phyloP scores from a whole-genome alignment of 2,113 vertebrate species.

The Romanogobio albipinnatus region DNA sequence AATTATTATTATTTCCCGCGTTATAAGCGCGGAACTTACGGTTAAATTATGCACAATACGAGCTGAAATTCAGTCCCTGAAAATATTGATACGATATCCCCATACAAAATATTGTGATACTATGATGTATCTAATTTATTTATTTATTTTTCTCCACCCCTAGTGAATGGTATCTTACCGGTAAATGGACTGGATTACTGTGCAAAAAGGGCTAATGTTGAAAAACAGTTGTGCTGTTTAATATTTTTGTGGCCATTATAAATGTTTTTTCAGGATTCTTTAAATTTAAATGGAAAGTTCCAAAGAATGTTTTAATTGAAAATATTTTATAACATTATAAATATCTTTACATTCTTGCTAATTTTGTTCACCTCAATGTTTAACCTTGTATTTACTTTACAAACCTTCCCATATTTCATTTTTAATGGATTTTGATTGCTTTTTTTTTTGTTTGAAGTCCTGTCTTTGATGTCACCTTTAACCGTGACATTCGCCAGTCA shows the following conservation, averaged over 20 bases:
- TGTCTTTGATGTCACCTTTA: constrained; percentile 23
- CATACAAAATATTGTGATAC: too few relatives aligned
- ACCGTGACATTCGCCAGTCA: constrained; percentile 5
- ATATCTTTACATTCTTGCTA: background rate
- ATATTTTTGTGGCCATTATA: background rate
- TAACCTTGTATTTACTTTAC: background rate
- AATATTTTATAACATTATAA: background rate
- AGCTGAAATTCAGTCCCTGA: too few relatives aligned
- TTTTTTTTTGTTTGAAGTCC: background rate
- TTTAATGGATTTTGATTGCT: background rate
- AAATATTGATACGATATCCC: too few relatives aligned
- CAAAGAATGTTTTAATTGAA: background rate
- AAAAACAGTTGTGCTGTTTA: background rate
- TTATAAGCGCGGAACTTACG: too few relatives aligned
- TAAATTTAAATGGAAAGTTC: background rate
- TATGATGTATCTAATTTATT: too few relatives aligned
- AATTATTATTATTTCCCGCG: too few relatives aligned
- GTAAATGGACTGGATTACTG: too few relatives aligned
- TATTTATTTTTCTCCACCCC: too few relatives aligned
- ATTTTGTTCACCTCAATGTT: too few relatives aligned
- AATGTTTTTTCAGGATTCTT: background rate
- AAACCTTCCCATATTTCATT: background rate
- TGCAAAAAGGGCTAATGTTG: background rate
- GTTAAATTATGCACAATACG: too few relatives aligned
- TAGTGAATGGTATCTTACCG: too few relatives aligned